A percentile compares a stretch with the other conserved stretches of the same genome.
Conservation (phyloP, 2,113 vertebrate genomes). For the Meleagris gallopavo region DNA sequence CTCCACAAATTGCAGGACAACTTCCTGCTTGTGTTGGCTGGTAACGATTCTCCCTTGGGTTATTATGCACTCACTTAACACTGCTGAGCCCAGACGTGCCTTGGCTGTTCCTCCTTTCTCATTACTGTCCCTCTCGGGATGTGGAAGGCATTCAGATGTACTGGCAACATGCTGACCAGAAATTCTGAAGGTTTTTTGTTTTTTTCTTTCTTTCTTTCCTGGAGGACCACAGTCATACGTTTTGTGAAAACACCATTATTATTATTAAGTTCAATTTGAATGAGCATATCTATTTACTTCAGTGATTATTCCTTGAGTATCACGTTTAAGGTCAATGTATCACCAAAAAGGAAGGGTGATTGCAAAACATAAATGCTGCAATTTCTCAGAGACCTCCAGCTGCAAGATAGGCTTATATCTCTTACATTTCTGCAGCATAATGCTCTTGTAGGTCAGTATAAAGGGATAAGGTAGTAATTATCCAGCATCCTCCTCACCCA, state of each 20-base stretch:
- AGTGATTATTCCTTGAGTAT: not conserved
- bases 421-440: not conserved
- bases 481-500: not conserved
- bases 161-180: not conserved
- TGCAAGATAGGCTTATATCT: not conserved
- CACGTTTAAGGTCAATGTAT: not conserved
- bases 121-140: fast-evolving
- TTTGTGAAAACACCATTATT: not conserved
- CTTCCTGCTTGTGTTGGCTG: not conserved
- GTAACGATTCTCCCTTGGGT: not conserved
- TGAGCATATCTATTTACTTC: not conserved
- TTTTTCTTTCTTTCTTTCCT: not conserved
- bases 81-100: not conserved
- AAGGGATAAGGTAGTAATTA: slow-evolving; percentile 3
- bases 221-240: fast-evolving
- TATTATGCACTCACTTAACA: not conserved
- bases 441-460: not conserved
- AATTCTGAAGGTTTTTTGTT: not conserved
- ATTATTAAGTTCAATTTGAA: not conserved
- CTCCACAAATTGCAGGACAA: not conserved
- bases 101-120: not conserved
- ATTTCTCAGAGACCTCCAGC: not conserved
- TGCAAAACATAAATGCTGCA: not conserved
- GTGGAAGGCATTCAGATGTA: fast-evolving
- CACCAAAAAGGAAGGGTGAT: not conserved